A percentile compares a stretch with the other conserved stretches of the same genome.
phyloP scores from a whole-genome alignment of 2,888 invertebrate genomes.

The Stenchaetothrips biformis region DNA sequence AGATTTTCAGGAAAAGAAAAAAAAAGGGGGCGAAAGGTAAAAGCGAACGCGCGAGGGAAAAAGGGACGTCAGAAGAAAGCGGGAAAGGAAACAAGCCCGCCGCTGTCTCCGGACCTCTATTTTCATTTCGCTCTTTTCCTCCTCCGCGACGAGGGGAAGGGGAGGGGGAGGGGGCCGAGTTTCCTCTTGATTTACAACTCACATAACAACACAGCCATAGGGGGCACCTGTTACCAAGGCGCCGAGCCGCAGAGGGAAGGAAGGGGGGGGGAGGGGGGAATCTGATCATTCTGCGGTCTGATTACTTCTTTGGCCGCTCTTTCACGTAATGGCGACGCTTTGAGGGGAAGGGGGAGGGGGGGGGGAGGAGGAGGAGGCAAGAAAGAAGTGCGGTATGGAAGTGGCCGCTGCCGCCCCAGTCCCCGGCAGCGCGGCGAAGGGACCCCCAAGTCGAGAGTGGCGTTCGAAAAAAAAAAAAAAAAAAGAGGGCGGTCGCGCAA shows the following conservation, averaged over 20 bases:
- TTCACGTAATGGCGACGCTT: background rate
- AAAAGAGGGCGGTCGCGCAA: background rate
- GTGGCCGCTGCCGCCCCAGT: too few species aligned
- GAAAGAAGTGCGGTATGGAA: too few species aligned
- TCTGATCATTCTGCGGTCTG: constrained; percentile 22
- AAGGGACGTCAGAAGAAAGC: background rate
- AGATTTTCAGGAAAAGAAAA: background rate
- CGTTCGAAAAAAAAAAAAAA: too few species aligned
- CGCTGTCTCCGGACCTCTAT: background rate
- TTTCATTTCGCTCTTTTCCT: background rate
- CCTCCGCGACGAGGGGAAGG: background rate
- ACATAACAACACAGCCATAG: constrained; percentile 24
- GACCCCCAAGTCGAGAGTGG: too few species aligned
- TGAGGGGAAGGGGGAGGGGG: background rate
- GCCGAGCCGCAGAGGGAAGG: background rate
- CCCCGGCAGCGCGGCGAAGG: too few species aligned
- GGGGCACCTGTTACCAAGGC: constrained; percentile 9
- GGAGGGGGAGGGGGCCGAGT: too few species aligned
- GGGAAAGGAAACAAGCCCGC: background rate
- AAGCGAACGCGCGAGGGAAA: background rate
- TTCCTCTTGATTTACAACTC: constrained; percentile 19
- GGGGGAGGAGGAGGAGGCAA: background rate
- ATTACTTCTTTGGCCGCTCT: constrained; percentile 21
- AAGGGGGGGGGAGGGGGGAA: background rate
- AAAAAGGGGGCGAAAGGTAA: background rate